These are phyloP conservation scores for Thymelicus sylvestris DNA, from an alignment of 2,888 invertebrate genomes.

Conservation along the genomic window DNA sequence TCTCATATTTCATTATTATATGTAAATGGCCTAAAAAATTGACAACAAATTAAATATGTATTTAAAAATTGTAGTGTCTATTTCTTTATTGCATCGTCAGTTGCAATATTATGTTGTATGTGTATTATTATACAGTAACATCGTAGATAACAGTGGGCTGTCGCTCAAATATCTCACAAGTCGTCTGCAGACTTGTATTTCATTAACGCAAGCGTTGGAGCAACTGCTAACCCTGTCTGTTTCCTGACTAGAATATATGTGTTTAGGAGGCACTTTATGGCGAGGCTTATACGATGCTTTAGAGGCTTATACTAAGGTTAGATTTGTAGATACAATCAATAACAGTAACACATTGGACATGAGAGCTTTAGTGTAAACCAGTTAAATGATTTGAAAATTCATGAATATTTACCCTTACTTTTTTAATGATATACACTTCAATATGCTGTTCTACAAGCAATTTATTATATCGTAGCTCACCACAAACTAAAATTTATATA, in stretches of 20 bases:
- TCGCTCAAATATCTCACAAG: constrained; percentile 16
- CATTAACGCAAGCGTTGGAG: constrained; percentile 17
- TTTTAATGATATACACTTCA: too few species aligned
- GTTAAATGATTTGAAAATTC: too few species aligned
- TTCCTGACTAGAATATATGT: constrained; percentile 16
- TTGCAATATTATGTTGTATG: neutral
- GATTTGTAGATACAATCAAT: neutral
- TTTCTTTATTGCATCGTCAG: neutral
- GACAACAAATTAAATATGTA: neutral
- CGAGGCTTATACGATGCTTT: neutral
- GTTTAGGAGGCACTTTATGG: constrained; percentile 2
- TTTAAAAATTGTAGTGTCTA: neutral
- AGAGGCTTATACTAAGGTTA: neutral
- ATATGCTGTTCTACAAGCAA: too few species aligned
- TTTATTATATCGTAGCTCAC: too few species aligned
- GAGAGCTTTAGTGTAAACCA: neutral
- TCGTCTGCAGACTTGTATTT: constrained; percentile 27
- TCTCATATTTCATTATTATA: too few species aligned
- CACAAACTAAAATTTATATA: neutral
- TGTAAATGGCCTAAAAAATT: neutral
- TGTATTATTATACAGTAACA: neutral
- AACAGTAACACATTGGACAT: neutral
- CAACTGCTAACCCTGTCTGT: constrained; percentile 11
- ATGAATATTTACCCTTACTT: too few species aligned
- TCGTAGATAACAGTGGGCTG: neutral